Percentiles rank a stretch among this genome's conserved stretches.
Evolutionary conservation across 2,888 invertebrate genomes (phyloP).

Genomic region (Cryptus viduatorius): DNA sequence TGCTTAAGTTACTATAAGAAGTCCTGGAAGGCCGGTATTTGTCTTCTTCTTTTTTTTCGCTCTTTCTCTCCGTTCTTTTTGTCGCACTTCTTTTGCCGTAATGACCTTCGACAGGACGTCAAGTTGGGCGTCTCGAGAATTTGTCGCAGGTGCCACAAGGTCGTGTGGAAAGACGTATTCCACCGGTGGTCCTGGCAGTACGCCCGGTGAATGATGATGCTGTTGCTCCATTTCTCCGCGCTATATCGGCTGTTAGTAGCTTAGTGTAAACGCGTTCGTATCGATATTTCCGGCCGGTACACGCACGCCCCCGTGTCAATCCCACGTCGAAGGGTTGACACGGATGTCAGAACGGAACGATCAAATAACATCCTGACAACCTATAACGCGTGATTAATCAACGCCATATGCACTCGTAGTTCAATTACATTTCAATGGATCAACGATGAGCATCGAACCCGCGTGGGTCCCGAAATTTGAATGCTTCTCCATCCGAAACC

Average conservation of each 20-base stretch:
- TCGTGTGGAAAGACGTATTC: constrained; percentile 6
- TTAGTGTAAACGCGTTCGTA: background rate
- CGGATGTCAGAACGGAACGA: background rate
- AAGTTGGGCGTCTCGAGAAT: background rate
- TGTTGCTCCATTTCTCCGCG: background rate
- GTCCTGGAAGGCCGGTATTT: background rate
- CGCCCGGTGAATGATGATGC: constrained; percentile 32
- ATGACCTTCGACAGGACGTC: background rate
- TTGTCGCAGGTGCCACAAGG: constrained; percentile 20
- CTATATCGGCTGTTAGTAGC: background rate
- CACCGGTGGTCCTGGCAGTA: background rate
- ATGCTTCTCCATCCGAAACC: background rate
- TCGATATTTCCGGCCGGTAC: constrained; percentile 30
- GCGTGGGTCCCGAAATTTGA: background rate
- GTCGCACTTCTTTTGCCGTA: background rate
- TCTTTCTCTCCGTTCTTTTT: background rate
- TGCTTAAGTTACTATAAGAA: background rate
- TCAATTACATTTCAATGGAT: background rate
- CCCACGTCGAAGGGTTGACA: constrained; percentile 9
- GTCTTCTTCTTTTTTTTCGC: background rate
- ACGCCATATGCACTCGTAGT: background rate
- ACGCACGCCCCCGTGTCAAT: constrained; percentile 12
- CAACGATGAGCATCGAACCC: background rate
- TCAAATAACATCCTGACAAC: constrained; percentile 21
- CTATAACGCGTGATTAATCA: constrained; percentile 10